Conservation (phyloP, 1,140 invertebrate species). For the Aphelenchoides besseyi region DNA sequence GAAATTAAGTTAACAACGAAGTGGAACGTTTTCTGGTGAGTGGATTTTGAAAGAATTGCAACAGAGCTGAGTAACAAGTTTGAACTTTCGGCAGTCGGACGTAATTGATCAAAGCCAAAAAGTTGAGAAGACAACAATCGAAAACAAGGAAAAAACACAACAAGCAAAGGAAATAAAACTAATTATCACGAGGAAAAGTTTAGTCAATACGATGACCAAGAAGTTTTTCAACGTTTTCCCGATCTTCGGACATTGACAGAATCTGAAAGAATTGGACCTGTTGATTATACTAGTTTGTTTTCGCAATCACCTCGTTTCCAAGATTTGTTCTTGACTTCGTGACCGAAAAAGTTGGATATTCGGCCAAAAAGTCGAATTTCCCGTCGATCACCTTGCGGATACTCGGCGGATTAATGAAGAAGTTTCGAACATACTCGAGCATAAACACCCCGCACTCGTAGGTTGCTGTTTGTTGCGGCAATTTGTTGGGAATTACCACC, state of each 20-base stretch:
- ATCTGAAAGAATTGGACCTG: too few species aligned
- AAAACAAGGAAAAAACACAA: not conserved
- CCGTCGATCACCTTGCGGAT: slow-evolving; percentile 22
- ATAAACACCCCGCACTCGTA: slow-evolving; percentile 28
- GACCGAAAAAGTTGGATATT: slow-evolving; percentile 26
- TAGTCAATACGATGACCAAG: not conserved
- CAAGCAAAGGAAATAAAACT: not conserved
- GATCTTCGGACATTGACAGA: not conserved
- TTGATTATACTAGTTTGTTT: too few species aligned
- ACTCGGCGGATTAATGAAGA: slow-evolving; percentile 29
- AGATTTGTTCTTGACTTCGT: not conserved
- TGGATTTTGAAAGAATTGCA: not conserved
- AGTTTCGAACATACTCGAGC: slow-evolving; percentile 23
- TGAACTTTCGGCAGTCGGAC: not conserved
- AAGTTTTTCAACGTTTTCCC: not conserved
- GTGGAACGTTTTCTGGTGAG: slow-evolving; percentile 1
- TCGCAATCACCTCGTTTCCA: too few species aligned
- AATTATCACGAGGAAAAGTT: not conserved
- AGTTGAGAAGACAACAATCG: not conserved
- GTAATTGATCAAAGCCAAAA: slow-evolving; percentile 1
- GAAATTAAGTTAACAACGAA: not conserved
- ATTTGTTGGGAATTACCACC: slow-evolving; percentile 11
- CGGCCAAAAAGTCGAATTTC: slow-evolving; percentile 24
- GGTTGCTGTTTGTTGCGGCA: slow-evolving; percentile 17
- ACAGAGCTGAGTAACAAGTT: not conserved